These are phyloP conservation scores for Melanotaenia nigrans DNA, from an alignment of 2,797 vertebrate genomes.

Conservation along the genomic window DNA sequence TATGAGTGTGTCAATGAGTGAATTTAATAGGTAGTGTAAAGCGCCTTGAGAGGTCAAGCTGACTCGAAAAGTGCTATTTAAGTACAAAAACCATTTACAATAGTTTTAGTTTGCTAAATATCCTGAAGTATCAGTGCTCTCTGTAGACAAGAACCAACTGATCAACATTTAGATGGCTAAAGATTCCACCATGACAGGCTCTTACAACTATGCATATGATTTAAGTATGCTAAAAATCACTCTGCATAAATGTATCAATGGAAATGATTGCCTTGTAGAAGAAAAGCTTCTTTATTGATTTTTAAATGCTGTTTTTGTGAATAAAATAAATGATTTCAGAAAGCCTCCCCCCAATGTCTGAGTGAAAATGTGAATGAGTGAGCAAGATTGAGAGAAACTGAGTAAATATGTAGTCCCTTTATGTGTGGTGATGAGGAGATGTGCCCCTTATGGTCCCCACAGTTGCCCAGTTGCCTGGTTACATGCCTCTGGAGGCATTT, in stretches of 20 bases:
- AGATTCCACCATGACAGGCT: constrained; percentile 51
- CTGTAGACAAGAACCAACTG: constrained; percentile 36
- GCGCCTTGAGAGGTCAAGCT: too few relatives aligned
- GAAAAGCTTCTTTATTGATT: constrained; percentile 59
- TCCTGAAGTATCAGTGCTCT: constrained; percentile 11
- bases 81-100: background rate
- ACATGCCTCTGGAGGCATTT: constrained; percentile 76
- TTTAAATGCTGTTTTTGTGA: constrained; percentile 66
- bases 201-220: constrained; percentile 60
- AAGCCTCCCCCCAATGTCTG: constrained; percentile 32
- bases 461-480: constrained; percentile 78
- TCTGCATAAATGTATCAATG: constrained; percentile 61
- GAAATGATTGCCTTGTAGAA: constrained; percentile 49
- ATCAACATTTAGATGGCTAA: constrained; percentile 36
- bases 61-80: too few relatives aligned
- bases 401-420: constrained; percentile 65
- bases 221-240: constrained; percentile 35
- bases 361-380: constrained; percentile 61
- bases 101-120: background rate
- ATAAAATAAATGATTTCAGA: constrained; percentile 54
- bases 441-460: constrained; percentile 69
- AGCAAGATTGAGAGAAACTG: constrained; percentile 27
- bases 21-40: too few relatives aligned
- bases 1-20: too few relatives aligned
- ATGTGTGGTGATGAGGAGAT: constrained; percentile 62